Evolutionary conservation across 2,797 vertebrate genomes (phyloP).

Genomic region (Takifugu ocellatus): DNA sequence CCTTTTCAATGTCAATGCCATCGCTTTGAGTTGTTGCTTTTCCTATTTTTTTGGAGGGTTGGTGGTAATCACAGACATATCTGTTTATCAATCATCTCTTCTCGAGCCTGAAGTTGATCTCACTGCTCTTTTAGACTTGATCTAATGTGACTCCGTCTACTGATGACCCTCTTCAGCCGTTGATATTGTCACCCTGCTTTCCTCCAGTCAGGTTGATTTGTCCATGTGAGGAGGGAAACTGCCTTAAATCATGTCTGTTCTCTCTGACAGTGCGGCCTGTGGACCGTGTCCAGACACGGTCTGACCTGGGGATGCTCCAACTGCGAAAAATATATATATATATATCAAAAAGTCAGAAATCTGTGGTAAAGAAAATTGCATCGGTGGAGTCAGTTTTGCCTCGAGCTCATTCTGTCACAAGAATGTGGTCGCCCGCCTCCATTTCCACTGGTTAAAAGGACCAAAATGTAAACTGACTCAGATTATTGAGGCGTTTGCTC

Average conservation of each 20-base stretch:
- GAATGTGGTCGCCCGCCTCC: slow-evolving; percentile 62
- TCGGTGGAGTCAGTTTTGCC: slow-evolving; percentile 58
- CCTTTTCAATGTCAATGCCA: slow-evolving; percentile 31
- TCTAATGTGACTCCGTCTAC: slow-evolving; percentile 48
- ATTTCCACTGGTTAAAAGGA: slow-evolving; percentile 77
- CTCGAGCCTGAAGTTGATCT: slow-evolving; percentile 32
- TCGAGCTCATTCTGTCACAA: slow-evolving; percentile 68
- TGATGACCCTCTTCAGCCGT: slow-evolving; percentile 57
- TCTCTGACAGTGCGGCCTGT: slow-evolving; percentile 75
- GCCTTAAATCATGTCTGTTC: slow-evolving; percentile 79
- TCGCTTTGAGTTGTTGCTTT: not conserved
- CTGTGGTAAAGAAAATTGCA: slow-evolving; percentile 46
- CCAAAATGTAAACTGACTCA: slow-evolving; percentile 75
- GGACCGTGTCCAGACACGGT: slow-evolving; percentile 60
- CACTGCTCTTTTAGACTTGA: slow-evolving; percentile 40
- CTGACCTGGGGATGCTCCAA: slow-evolving; percentile 62
- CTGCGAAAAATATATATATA: slow-evolving; percentile 34
- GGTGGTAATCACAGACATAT: slow-evolving; percentile 22
- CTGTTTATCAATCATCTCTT: not conserved
- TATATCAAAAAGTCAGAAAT: slow-evolving; percentile 3
- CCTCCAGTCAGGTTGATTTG: slow-evolving; percentile 57
- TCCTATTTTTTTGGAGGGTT: slow-evolving; percentile 31
- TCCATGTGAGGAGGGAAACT: slow-evolving; percentile 65
- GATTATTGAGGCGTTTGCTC: slow-evolving; percentile 66
- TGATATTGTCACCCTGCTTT: slow-evolving; percentile 47